Evolutionary conservation across 1,140 invertebrate genomes (phyloP), one percentile per base, ranked within the genome.

Genomic region (Drosophila kohkoa): DNA sequence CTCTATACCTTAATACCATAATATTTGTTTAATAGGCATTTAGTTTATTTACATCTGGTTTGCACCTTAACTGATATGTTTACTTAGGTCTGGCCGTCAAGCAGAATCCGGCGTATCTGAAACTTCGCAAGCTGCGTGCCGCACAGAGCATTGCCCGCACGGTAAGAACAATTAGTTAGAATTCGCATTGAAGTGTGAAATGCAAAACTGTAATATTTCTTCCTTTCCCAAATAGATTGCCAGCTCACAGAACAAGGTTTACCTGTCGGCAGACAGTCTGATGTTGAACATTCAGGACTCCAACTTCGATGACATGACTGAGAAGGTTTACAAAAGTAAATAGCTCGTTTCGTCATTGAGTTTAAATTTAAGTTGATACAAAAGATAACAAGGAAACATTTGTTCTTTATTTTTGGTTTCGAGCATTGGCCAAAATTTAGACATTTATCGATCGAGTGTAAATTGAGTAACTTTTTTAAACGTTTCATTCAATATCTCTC

Each of bases 241-340:
- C 30, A 95, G 95, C 89, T 98, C 98, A 35, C 97, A 98, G 93
- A 99, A 99, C 93, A 95, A 96, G 93, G 97, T 99, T 3, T 99
- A 98, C 93, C 94, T 99, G 51, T 97, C 96, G 91, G 97, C 98
- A 49, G 97, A 96, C 89, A 96, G 96, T 85, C 94, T 99, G 65
- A 99, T 99, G 98, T 94, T 99, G 92, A 99, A 99, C 92, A 96
- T 99, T 88, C 97, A 97, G 92, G 98, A 99, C 92, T 95, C 96
- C 54, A 95, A 96, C 72, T 99, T 99, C 93, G 98, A 99, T 91
- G 96, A 97, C 81, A 93, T 96, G 63, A 96, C 96, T 70, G 95
- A 97, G 80, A 97, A 96, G 93, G 93, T 97, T 82, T 94, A 94
- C 75, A 96, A 96, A 95, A 96, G 95, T 95, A 96, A 96, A 92